Conservation (phyloP, 2,113 vertebrate species). For the Pseudorasbora parva region DNA sequence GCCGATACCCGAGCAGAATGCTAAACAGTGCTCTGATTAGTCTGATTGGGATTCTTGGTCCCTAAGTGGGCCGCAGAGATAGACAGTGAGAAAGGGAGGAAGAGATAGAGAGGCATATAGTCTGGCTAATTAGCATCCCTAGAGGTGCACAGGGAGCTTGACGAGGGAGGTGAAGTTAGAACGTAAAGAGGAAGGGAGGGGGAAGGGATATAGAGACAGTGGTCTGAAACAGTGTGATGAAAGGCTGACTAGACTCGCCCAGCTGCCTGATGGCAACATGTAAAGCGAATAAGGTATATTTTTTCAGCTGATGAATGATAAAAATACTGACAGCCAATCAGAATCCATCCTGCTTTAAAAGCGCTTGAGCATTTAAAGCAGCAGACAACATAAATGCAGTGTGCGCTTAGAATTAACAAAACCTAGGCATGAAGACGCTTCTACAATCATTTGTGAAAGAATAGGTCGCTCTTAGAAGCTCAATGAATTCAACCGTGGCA, state of each 20-base stretch:
- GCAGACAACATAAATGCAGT: too few species aligned
- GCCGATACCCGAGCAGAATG: constrained; percentile 40
- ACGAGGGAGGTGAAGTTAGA: not conserved
- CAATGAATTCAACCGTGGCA: too few species aligned
- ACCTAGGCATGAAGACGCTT: too few species aligned
- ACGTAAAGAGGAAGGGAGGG: not conserved
- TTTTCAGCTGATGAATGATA: too few species aligned
- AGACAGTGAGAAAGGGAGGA: not conserved
- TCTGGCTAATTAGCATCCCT: constrained; percentile 54
- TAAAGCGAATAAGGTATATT: too few species aligned
- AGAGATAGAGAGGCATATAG: constrained; percentile 17
- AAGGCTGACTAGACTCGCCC: not conserved
- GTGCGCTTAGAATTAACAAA: too few species aligned
- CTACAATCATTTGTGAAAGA: too few species aligned
- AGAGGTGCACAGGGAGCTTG: constrained; percentile 28
- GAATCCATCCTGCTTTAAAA: too few species aligned
- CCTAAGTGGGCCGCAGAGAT: constrained; percentile 25
- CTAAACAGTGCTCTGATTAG: constrained; percentile 55
- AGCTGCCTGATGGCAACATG: not conserved
- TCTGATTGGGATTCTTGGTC: constrained; percentile 43
- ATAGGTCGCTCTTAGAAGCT: too few species aligned
- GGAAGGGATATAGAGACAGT: constrained; percentile 11
- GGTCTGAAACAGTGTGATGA: constrained; percentile 22
- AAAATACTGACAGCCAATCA: too few species aligned
- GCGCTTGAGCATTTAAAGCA: too few species aligned